Conservation (phyloP, 2,797 vertebrate species). For the Telmatherina bonti region DNA sequence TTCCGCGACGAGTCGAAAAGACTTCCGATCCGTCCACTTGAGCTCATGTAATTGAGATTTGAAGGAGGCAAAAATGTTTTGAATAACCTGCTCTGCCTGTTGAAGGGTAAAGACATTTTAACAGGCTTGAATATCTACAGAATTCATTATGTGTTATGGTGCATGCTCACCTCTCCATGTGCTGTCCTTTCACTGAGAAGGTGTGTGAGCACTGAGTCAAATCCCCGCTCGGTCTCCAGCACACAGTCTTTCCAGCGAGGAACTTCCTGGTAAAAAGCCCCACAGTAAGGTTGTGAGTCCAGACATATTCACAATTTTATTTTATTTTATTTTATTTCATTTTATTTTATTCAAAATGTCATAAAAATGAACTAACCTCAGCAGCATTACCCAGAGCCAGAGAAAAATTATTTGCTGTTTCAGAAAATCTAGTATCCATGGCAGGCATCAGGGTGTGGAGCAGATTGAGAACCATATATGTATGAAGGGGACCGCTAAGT, state of each 20-base stretch:
- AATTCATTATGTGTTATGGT: not conserved
- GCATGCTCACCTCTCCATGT: slow-evolving; percentile 67
- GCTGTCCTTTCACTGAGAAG: slow-evolving; percentile 64
- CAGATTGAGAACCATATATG: slow-evolving; percentile 83
- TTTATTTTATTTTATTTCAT: not conserved
- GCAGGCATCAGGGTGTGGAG: slow-evolving; percentile 83
- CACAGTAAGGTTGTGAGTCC: slow-evolving; percentile 21
- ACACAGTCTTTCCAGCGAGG: slow-evolving; percentile 83
- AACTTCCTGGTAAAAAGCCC: slow-evolving; percentile 54
- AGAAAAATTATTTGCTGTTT: slow-evolving; percentile 70
- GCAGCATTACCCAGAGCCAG: slow-evolving; percentile 54
- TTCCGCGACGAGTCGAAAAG: slow-evolving; percentile 60
- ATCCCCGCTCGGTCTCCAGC: slow-evolving; percentile 78
- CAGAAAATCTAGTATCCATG: slow-evolving; percentile 80
- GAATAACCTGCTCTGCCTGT: slow-evolving; percentile 79
- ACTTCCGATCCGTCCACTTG: slow-evolving; percentile 69
- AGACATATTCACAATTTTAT: slow-evolving; percentile 9
- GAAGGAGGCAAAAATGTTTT: slow-evolving; percentile 75
- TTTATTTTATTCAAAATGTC: not conserved
- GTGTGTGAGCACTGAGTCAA: slow-evolving; percentile 72
- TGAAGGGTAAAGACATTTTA: slow-evolving; percentile 16
- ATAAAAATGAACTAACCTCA: slow-evolving; percentile 59
- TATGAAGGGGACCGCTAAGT: slow-evolving; percentile 77
- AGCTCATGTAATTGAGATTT: slow-evolving; percentile 73
- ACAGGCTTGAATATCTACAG: not conserved